phyloP scores from a whole-genome alignment of 2,888 invertebrate species.

The Scotopteryx bipunctaria region DNA sequence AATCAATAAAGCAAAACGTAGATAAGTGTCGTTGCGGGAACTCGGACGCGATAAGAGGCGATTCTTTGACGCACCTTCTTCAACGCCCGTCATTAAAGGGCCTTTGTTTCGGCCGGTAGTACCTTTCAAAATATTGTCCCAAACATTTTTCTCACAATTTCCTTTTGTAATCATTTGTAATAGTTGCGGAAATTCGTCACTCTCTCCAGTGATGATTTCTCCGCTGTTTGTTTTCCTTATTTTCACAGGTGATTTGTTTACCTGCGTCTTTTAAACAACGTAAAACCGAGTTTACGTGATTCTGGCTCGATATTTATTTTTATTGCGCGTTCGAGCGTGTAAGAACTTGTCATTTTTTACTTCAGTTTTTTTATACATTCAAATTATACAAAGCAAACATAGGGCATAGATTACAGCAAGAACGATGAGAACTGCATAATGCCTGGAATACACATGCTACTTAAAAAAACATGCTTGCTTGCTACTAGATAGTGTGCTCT shows the following conservation, averaged over 20 bases:
- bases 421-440: too few relatives aligned
- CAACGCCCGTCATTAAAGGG: constrained; percentile 59
- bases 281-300: constrained; percentile 4
- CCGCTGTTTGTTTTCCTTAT: constrained; percentile 25
- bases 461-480: too few relatives aligned
- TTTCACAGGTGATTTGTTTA: constrained; percentile 21
- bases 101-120: constrained; percentile 66
- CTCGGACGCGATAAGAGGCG: constrained; percentile 60
- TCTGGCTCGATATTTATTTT: too few relatives aligned
- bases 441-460: too few relatives aligned
- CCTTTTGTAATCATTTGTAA: constrained; percentile 50
- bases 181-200: constrained; percentile 53
- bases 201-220: constrained; percentile 30
- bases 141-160: constrained; percentile 59
- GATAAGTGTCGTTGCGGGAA: constrained; percentile 69
- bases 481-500: too few relatives aligned
- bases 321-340: constrained; percentile 11
- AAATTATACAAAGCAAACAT: too few relatives aligned
- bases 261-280: constrained; percentile 23
- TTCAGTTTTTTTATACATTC: not conserved
- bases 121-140: constrained; percentile 62
- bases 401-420: too few relatives aligned
- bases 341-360: constrained; percentile 4
- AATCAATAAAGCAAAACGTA: constrained; percentile 58
- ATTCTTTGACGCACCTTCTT: constrained; percentile 59